These are phyloP conservation scores for Tethya wilhelma DNA, from an alignment of 37 sponge, comb jelly and placozoan species.

Conservation along the genomic window DNA sequence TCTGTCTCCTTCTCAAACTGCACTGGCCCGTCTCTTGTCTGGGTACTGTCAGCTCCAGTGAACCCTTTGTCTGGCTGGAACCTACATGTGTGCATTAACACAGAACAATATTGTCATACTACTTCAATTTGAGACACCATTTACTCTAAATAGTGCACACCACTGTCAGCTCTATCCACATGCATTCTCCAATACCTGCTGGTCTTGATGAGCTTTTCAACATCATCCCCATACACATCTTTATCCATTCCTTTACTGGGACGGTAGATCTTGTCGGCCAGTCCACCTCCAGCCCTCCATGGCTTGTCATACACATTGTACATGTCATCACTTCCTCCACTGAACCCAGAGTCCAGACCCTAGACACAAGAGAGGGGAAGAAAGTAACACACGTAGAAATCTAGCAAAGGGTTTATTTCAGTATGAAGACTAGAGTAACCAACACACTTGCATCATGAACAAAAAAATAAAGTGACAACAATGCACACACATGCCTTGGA, in stretches of 20 bases:
- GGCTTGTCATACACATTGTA: constrained; percentile 99
- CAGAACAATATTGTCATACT: not conserved
- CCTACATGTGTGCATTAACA: constrained; percentile 39
- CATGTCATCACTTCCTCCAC: constrained; percentile 80
- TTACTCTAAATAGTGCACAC: no score
- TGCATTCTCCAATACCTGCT: constrained; percentile 56
- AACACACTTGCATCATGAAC: not conserved
- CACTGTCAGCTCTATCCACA: not conserved
- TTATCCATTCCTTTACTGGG: constrained; percentile 94
- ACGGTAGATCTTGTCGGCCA: constrained; percentile 85
- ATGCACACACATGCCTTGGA: constrained; percentile 59
- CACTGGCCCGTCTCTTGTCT: constrained; percentile 86
- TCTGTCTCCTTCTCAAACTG: constrained; percentile 95
- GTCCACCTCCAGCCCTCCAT: constrained; percentile 89
- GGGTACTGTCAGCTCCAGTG: constrained; percentile 79
- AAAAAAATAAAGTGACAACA: not conserved
- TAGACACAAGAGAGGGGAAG: not conserved
- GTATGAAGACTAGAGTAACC: not conserved
- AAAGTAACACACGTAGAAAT: not conserved
- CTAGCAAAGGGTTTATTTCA: not conserved
- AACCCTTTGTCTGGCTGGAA: constrained; percentile 95
- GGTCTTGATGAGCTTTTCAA: constrained; percentile 91
- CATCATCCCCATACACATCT: constrained; percentile 96
- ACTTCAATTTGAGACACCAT: no score
- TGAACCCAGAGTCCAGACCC: constrained; percentile 89